Evolutionary conservation across 2,888 invertebrate species (phyloP).

Genomic region (Andrena trimmerana): DNA sequence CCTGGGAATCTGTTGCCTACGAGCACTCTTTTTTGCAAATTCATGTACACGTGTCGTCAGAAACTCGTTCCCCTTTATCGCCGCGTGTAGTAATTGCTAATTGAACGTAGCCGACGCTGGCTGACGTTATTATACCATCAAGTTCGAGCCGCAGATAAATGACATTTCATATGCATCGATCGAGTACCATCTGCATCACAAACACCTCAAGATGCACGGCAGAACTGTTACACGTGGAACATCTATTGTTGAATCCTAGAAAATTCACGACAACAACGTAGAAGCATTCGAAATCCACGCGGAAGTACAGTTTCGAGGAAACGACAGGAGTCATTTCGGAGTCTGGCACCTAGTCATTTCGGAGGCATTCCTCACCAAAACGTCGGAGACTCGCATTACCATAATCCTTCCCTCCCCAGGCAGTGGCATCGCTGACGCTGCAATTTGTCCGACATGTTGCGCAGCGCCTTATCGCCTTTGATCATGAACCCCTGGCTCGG

Average conservation of each 20-base stretch:
- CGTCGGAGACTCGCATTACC: conserved; percentile 53
- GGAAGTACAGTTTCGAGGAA: not conserved
- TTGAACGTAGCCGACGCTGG: not conserved
- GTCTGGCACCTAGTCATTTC: not conserved
- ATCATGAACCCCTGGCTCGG: conserved; percentile 19
- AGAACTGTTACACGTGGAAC: not conserved
- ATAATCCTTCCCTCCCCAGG: conserved; percentile 56
- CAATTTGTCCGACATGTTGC: conserved; percentile 59
- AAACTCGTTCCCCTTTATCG: not conserved
- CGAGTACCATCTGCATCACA: not conserved
- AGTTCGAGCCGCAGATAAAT: not conserved
- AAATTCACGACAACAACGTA: not conserved
- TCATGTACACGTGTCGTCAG: not conserved
- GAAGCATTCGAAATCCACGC: not conserved
- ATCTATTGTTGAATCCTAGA: not conserved
- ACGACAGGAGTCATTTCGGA: not conserved
- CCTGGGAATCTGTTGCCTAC: conserved; percentile 2
- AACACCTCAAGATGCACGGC: not conserved
- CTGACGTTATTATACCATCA: not conserved
- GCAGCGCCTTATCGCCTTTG: conserved; percentile 30
- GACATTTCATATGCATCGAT: not conserved
- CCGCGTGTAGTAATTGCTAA: conserved; percentile 5
- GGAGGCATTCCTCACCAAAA: conserved; percentile 27
- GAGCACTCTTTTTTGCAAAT: not conserved
- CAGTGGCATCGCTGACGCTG: conserved; percentile 36